These are phyloP conservation scores for Muscidifurax raptorellus DNA, from an alignment of 1,140 invertebrate genomes.

Conservation along the genomic window DNA sequence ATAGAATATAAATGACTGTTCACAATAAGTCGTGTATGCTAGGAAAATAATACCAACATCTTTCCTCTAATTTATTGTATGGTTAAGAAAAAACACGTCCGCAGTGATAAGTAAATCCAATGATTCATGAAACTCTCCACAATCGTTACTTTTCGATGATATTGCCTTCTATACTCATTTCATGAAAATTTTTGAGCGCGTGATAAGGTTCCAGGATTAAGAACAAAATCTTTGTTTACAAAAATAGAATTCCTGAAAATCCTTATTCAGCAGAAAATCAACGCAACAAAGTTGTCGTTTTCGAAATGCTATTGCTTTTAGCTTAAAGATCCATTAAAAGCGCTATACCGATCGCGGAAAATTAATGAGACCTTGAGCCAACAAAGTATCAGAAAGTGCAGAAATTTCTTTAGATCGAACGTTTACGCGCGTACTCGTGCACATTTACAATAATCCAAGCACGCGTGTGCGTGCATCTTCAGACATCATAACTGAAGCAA, in stretches of 20 bases:
- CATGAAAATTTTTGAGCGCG: background rate
- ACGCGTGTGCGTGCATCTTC: background rate
- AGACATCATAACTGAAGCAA: background rate
- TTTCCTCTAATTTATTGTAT: background rate
- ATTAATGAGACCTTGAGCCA: conserved; percentile 32
- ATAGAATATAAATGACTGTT: background rate
- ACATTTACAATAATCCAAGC: background rate
- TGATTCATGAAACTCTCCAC: background rate
- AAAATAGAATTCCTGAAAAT: background rate
- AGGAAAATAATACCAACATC: background rate
- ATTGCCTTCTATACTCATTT: background rate
- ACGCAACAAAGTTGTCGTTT: background rate
- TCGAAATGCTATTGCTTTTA: background rate
- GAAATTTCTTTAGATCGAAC: conserved; percentile 25
- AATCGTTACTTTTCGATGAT: background rate
- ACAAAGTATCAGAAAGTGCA: conserved; percentile 32
- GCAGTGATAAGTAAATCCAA: background rate
- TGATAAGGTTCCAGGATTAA: background rate
- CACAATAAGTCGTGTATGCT: background rate
- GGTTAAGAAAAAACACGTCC: background rate
- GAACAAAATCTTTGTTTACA: background rate
- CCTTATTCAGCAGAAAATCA: background rate
- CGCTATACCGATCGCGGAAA: background rate
- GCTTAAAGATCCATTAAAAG: background rate
- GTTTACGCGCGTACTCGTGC: background rate